Evolutionary conservation across 1,140 invertebrate genomes (phyloP).

Genomic region (Leptopilina clavipes): DNA sequence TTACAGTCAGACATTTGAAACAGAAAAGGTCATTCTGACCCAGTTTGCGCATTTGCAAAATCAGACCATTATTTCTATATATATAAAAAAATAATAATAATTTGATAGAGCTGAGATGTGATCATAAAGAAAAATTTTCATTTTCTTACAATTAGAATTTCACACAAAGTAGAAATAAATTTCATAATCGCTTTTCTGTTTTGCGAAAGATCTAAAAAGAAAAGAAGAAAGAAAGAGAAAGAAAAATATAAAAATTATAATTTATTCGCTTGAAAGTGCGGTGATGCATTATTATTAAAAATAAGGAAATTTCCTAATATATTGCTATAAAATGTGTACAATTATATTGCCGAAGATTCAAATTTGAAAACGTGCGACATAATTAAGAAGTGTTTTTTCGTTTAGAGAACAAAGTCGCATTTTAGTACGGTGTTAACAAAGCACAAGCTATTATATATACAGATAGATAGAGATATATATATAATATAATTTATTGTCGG

Average conservation of each 20-base stretch:
- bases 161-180: too few species aligned
- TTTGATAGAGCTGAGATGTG: too few species aligned
- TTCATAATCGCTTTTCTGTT: background rate
- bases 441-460: slow-evolving; percentile 5
- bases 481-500: slow-evolving; percentile 6
- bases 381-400: background rate
- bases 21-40: too few species aligned
- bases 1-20: too few species aligned
- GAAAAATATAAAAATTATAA: background rate
- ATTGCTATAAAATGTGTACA: background rate
- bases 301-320: slow-evolving; percentile 4
- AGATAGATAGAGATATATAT: background rate
- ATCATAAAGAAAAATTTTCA: too few species aligned
- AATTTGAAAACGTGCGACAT: background rate
- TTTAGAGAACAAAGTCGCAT: slow-evolving; percentile 13
- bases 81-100: too few species aligned
- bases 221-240: background rate
- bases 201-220: background rate
- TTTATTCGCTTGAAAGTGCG: background rate
- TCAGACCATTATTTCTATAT: too few species aligned
- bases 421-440: slow-evolving; percentile 27
- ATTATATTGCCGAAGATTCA: slow-evolving; percentile 18
- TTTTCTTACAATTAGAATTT: too few species aligned
- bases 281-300: background rate
- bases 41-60: too few species aligned